Conservation (phyloP, 2,888 invertebrate genomes). For the Bellardia pandia region DNA sequence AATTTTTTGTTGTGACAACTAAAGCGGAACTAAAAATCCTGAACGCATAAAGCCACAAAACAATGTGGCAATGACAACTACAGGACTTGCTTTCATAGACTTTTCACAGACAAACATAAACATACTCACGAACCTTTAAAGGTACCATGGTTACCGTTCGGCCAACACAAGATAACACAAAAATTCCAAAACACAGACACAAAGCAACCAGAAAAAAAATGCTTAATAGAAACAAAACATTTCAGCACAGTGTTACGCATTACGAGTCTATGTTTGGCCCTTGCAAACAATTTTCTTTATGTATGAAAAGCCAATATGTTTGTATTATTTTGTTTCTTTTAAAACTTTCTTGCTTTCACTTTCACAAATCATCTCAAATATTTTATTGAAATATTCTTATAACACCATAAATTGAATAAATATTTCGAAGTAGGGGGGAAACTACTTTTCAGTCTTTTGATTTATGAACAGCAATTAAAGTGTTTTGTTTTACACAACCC, state of each 20-base stretch:
- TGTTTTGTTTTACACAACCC: conserved; percentile 42
- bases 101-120: background rate
- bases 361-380: background rate
- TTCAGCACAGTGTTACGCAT: conserved; percentile 52
- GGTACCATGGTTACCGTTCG: conserved; percentile 55
- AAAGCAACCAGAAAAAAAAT: conserved; percentile 48
- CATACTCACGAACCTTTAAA: background rate
- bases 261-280: background rate
- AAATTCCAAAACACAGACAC: conserved; percentile 68
- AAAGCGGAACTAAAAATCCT: conserved; percentile 71
- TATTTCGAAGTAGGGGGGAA: background rate
- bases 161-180: conserved; percentile 49
- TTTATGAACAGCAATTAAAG: conserved; percentile 69
- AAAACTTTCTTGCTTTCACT: conserved; percentile 17
- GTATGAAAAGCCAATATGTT: background rate
- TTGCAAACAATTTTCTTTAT: background rate
- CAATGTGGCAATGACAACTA: conserved; percentile 66
- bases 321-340: background rate
- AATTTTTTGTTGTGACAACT: conserved; percentile 36
- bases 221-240: conserved; percentile 15
- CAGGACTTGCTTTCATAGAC: conserved; percentile 26
- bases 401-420: conserved; percentile 16
- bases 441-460: conserved; percentile 52
- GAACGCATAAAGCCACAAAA: conserved; percentile 61
- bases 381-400: conserved; percentile 18